Percentiles rank a stretch among this genome's conserved stretches.
These are phyloP conservation scores for Parnassius mnemosyne DNA, from an alignment of 2,888 invertebrate genomes.

Conservation along the genomic window DNA sequence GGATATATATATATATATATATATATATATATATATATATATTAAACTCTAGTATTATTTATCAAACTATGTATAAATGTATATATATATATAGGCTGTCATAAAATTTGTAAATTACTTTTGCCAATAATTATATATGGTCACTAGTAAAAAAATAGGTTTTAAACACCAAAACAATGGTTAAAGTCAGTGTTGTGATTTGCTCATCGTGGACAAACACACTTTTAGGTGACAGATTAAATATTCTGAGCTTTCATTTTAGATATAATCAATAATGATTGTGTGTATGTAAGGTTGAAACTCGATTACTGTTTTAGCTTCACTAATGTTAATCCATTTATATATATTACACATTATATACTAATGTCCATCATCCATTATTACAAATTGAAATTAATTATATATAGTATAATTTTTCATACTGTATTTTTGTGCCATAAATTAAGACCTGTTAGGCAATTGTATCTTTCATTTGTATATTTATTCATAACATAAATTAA, in stretches of 20 bases:
- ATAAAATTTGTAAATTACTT: no score
- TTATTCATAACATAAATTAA: neutral
- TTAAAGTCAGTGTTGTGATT: slow-evolving; percentile 40
- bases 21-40: no score
- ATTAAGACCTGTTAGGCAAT: neutral
- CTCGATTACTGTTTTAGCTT: slow-evolving; percentile 45
- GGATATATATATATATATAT: no score
- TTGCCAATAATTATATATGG: no score
- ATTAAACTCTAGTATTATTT: no score
- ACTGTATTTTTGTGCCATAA: slow-evolving; percentile 19
- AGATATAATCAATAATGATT: slow-evolving; percentile 29
- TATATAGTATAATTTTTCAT: neutral
- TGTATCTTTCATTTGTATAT: neutral
- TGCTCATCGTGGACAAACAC: slow-evolving; percentile 26
- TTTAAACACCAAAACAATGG: slow-evolving; percentile 6
- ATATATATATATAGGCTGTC: neutral
- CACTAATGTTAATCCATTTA: slow-evolving; percentile 36
- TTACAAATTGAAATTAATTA: slow-evolving; percentile 1
- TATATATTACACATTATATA: slow-evolving; percentile 1
- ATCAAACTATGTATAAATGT: neutral
- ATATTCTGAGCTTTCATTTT: slow-evolving; percentile 34
- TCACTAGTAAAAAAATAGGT: no score
- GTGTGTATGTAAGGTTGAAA: slow-evolving; percentile 29
- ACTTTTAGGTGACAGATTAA: slow-evolving; percentile 22
- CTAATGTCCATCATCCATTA: neutral